Conservation (phyloP, 2,113 vertebrate species). For the Mirza zaza region DNA sequence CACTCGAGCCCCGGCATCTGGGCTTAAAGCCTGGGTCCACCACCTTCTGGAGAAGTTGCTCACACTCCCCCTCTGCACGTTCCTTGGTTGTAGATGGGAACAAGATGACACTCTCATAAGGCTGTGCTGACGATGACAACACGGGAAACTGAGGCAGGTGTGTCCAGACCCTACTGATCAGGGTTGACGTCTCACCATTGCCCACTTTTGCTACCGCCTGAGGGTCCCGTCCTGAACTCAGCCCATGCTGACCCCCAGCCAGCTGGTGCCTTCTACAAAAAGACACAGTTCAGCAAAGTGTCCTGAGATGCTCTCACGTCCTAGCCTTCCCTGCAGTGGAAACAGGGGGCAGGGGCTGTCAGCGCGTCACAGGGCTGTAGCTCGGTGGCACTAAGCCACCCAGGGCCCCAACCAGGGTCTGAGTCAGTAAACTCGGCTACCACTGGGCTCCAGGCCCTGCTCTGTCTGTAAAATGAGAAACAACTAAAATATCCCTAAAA, state of each 20-base stretch:
- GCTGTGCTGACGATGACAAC: rapidly evolving
- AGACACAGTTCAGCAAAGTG: rapidly evolving
- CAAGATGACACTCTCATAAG: rapidly evolving
- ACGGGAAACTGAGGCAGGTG: rapidly evolving
- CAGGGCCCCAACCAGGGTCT: background rate
- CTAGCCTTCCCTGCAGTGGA: no score
- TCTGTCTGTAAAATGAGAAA: background rate
- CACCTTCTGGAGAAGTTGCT: background rate
- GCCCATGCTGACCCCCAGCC: rapidly evolving
- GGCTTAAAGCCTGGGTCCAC: background rate
- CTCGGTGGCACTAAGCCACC: rapidly evolving
- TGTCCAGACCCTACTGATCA: rapidly evolving
- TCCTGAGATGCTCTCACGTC: no score
- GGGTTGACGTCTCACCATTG: rapidly evolving
- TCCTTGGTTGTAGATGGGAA: background rate
- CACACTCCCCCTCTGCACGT: rapidly evolving
- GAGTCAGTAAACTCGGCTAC: background rate
- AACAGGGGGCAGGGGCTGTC: rapidly evolving
- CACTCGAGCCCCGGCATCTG: background rate
- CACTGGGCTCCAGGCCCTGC: background rate
- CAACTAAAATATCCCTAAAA: background rate
- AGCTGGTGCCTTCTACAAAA: background rate
- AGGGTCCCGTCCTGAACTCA: background rate
- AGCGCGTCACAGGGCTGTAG: rapidly evolving
- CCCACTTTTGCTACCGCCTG: rapidly evolving